Evolutionary conservation across 2,888 invertebrate genomes (phyloP).

Genomic region (Drosophila peninsularis): DNA sequence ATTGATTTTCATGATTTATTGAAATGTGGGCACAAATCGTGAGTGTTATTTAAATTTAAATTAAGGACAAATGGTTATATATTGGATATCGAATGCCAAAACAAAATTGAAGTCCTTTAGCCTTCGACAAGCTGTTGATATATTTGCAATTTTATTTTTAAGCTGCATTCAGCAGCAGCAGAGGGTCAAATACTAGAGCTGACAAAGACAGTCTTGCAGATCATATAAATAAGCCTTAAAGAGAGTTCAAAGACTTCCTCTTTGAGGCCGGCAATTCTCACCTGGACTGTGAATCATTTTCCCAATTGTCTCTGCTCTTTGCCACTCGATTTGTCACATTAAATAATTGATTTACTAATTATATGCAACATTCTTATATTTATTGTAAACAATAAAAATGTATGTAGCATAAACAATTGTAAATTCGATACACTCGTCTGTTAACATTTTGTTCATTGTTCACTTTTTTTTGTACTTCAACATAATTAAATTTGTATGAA

Average conservation of each 20-base stretch:
- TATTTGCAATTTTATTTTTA: too few relatives aligned
- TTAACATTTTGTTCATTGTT: slow-evolving; percentile 20
- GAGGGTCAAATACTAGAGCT: too few relatives aligned
- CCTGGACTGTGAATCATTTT: too few relatives aligned
- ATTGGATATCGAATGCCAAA: neutral
- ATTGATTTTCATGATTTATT: slow-evolving; percentile 73
- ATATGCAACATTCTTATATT: neutral
- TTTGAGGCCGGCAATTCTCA: too few relatives aligned
- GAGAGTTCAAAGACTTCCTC: neutral
- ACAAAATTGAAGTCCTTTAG: neutral
- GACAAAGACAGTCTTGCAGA: too few relatives aligned
- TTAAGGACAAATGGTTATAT: neutral
- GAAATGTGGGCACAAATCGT: slow-evolving; percentile 29
- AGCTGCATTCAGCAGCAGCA: neutral
- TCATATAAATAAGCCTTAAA: neutral
- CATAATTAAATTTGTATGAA: neutral
- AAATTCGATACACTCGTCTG: neutral
- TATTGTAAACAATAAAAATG: neutral
- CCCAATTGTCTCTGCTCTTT: neutral
- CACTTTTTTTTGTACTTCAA: neutral
- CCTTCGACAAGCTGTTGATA: neutral
- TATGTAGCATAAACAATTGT: neutral
- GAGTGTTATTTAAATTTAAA: slow-evolving; percentile 30
- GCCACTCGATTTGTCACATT: neutral
- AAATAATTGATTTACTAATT: neutral